Evolutionary conservation across 2,113 vertebrate species (phyloP).

Genomic region (Zosterops lateralis): DNA sequence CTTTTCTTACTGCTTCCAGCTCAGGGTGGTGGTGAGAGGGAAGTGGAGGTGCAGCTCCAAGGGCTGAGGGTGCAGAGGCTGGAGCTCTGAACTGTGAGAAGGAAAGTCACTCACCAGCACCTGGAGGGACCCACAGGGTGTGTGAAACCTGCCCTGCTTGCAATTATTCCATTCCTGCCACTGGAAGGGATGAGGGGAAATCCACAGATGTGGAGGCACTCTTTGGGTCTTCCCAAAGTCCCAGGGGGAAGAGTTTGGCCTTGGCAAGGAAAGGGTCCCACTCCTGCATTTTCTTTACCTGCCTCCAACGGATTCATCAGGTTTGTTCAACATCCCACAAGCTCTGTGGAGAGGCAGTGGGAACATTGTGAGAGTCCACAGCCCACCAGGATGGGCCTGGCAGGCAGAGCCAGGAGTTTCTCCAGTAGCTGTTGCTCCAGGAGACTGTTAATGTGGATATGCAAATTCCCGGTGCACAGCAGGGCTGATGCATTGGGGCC

Average conservation of each 20-base stretch:
- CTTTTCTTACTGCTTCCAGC: not conserved
- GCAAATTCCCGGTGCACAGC: not conserved
- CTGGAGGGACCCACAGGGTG: not conserved
- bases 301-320: not conserved
- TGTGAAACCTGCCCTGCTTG: not conserved
- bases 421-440: not conserved
- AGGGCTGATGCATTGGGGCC: not conserved
- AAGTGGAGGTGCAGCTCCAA: not conserved
- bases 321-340: not conserved
- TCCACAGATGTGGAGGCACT: not conserved
- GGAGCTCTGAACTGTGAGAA: not conserved
- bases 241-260: not conserved
- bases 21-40: not conserved
- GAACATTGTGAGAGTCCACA: not conserved
- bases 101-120: not conserved
- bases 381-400: fast-evolving
- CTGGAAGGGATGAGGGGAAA: not conserved
- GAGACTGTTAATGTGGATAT: not conserved
- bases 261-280: not conserved
- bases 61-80: not conserved
- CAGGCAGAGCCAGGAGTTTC: not conserved
- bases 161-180: fast-evolving
- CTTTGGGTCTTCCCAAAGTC: not conserved
- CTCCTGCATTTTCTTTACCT: not conserved
- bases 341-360: not conserved